phyloP scores from a whole-genome alignment of 2,888 invertebrate species.

The Lycophotia porphyrea region DNA sequence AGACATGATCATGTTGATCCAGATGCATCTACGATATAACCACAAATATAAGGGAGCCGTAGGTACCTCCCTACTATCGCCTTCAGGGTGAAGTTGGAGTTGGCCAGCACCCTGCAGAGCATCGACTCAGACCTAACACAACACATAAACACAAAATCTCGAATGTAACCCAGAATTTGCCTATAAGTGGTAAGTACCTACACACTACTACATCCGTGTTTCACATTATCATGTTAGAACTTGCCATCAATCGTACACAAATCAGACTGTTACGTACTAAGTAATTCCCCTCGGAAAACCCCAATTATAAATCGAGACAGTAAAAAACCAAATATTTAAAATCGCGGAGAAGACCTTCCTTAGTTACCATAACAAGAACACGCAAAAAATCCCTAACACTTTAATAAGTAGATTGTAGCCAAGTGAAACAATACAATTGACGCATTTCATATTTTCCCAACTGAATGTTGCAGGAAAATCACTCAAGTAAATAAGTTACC shows the following conservation, averaged over 20 bases:
- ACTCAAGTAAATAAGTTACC: slow-evolving; percentile 7
- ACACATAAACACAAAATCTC: not conserved
- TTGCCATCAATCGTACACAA: not conserved
- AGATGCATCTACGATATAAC: not conserved
- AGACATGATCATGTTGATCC: not conserved
- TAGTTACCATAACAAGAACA: not conserved
- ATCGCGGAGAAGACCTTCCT: not conserved
- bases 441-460: slow-evolving; percentile 16
- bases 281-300: not conserved
- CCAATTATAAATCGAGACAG: not conserved
- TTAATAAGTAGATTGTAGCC: not conserved
- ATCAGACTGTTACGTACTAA: not conserved
- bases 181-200: not conserved
- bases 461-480: slow-evolving; percentile 5
- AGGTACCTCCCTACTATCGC: not conserved
- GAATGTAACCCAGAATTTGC: not conserved
- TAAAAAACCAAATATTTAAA: not conserved
- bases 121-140: not conserved
- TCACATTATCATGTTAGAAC: not conserved
- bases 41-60: not conserved
- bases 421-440: slow-evolving; percentile 10
- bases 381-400: slow-evolving; percentile 6
- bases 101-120: not conserved
- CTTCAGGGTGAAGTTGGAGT: not conserved
- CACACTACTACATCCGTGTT: not conserved